phyloP scores from a whole-genome alignment of 53 echinoderm and acorn worm species.

The Stichopus horrens region DNA sequence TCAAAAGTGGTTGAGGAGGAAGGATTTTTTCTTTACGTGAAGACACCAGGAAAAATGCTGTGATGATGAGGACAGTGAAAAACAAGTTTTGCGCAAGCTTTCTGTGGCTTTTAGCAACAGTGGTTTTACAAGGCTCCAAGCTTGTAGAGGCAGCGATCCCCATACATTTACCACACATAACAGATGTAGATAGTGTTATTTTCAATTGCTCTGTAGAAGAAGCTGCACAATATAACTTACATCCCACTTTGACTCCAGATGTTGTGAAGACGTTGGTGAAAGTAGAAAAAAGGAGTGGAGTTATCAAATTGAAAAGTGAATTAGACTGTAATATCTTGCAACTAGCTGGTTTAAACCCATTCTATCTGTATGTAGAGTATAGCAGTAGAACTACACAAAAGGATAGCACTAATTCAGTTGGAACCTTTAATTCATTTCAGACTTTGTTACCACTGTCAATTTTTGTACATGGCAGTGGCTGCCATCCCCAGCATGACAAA shows the following conservation, averaged over 20 bases:
- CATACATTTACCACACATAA: constrained; percentile 62
- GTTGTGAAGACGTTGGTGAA: constrained; percentile 63
- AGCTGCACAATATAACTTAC: constrained; percentile 53
- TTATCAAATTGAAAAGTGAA: constrained; percentile 57
- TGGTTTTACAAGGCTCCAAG: constrained; percentile 5
- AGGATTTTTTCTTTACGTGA: background rate
- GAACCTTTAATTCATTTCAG: constrained; percentile 24
- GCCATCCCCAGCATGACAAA: constrained; percentile 66
- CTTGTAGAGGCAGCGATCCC: constrained; percentile 56
- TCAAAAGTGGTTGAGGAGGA: background rate
- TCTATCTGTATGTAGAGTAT: constrained; percentile 74
- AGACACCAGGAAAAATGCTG: background rate
- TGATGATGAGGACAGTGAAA: background rate
- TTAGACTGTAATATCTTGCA: constrained; percentile 57
- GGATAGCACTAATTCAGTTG: constrained; percentile 25
- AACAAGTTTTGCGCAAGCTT: constrained; percentile 1
- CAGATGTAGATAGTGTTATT: constrained; percentile 55
- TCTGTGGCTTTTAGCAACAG: constrained; percentile 24
- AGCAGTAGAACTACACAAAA: constrained; percentile 58
- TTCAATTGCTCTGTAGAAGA: constrained; percentile 63
- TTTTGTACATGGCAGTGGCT: constrained; percentile 80
- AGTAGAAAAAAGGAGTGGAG: constrained; percentile 64
- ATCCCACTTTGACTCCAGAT: constrained; percentile 61
- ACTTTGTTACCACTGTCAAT: constrained; percentile 68
- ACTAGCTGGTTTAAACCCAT: constrained; percentile 66